Base-by-base conservation (phyloP, 2,113 vertebrate genomes). In the Eretmodus cyanostictus region DNA sequence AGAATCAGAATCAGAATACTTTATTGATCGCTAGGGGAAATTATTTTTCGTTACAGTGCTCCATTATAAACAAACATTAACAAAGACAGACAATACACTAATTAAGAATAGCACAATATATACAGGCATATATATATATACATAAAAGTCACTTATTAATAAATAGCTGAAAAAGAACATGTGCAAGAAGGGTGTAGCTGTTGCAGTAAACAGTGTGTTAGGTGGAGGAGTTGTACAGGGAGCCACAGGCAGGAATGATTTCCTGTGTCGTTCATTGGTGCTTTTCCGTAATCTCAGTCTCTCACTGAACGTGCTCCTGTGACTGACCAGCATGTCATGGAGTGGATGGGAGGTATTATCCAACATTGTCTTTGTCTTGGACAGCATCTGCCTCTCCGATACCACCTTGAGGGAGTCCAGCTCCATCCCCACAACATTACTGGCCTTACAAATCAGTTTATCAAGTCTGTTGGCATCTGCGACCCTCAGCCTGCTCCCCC, bases 291-390 rank as follows among this genome's bases (percentile, higher is more conserved):
- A 2, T 54, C n/a, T 54, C 10, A 54, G n/a, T 54, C n/a, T 54
- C 0, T 54, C n/a, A 54, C 53, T 12, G 53, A 54, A 24, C 2
- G 2, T 1, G 53, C 53, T 24, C 3, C 53, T 54, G 10, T 55
- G 9, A 51, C 19, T 10, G 9, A 51, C 49, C 49, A 6, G 9
- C 49, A 51, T n/a, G 17, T n/a, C 49, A 8, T 49, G 0, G 47
- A 49, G 16, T 17, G 47, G 47, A 8, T 49, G 47, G 47, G 47
- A 49, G 47, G 47, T 49, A 16, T 17, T 8, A 49, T 51, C 45
- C 45, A 47, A 47, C 42, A 45, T 45, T 16, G 13, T 45, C 3
- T 45, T 45, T 45, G 1, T 45, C 13, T 45, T 45, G 42, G 42
- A 45, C 42, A 45, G 0, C 42, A 16, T 45, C 42, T 6, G 3